These are phyloP conservation scores for Crax fasciolata DNA, from an alignment of 2,797 vertebrate genomes.

Conservation along the genomic window DNA sequence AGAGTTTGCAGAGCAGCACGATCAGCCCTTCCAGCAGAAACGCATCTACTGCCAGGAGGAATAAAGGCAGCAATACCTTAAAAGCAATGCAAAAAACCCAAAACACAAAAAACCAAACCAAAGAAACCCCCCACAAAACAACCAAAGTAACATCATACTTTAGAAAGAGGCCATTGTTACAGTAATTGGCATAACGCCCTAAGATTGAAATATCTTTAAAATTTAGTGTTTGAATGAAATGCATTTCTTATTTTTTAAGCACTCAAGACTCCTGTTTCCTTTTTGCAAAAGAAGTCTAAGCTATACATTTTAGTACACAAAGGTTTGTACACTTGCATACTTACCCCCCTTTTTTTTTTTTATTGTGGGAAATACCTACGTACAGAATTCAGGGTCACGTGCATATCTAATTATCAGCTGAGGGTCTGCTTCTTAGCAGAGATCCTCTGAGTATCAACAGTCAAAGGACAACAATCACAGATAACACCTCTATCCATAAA, in stretches of 20 bases:
- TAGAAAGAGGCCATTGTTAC: background rate
- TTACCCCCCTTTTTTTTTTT: background rate
- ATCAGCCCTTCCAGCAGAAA: background rate
- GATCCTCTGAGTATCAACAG: background rate
- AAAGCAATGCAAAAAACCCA: background rate
- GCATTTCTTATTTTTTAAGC: background rate
- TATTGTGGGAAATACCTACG: background rate
- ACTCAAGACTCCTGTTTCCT: accelerated
- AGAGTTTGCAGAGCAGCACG: slow-evolving; percentile 8
- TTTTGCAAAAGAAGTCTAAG: background rate
- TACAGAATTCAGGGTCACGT: background rate
- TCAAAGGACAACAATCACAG: background rate
- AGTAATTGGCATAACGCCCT: background rate
- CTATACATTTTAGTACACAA: accelerated
- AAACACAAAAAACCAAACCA: background rate
- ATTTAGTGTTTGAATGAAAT: background rate
- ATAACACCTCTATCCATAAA: background rate
- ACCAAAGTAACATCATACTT: background rate
- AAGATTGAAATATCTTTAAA: background rate
- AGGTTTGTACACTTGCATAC: background rate
- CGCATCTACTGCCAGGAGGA: slow-evolving; percentile 43
- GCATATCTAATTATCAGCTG: background rate
- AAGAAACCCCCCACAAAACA: accelerated
- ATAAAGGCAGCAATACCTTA: background rate
- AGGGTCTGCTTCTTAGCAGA: background rate